A percentile compares a stretch with the other conserved stretches of the same genome.
Conservation (phyloP, 2,113 vertebrate genomes). For the Chlamydotis undulata region DNA sequence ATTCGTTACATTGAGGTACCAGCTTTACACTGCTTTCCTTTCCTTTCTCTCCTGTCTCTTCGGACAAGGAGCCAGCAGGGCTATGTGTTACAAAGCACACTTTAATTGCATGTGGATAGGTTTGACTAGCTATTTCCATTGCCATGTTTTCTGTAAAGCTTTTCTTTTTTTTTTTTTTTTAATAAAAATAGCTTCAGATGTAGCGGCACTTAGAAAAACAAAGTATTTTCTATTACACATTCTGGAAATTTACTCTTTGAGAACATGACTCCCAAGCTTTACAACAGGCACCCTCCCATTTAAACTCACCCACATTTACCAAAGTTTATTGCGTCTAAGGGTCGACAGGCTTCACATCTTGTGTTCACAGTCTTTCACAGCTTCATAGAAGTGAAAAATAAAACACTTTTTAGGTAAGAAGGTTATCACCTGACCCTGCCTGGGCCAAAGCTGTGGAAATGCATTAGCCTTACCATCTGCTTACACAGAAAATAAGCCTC, state of each 20-base stretch:
- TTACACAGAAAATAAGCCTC: neutral
- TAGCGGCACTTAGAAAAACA: neutral
- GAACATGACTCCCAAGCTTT: neutral
- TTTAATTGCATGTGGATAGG: neutral
- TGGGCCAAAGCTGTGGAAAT: neutral
- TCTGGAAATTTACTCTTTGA: neutral
- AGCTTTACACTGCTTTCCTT: neutral
- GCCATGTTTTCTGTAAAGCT: neutral
- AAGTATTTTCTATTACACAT: neutral
- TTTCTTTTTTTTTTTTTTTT: neutral
- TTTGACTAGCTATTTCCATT: neutral
- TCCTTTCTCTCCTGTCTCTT: neutral
- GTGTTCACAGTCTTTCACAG: neutral
- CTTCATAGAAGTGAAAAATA: neutral
- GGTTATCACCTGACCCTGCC: neutral
- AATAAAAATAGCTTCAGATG: neutral
- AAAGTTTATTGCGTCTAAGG: neutral
- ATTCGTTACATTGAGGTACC: neutral
- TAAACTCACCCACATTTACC: neutral
- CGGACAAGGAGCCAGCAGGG: neutral
- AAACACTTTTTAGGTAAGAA: neutral
- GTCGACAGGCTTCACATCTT: neutral
- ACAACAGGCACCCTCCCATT: neutral
- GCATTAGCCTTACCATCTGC: neutral
- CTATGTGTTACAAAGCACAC: accelerated